phyloP scores from a whole-genome alignment of 1,140 invertebrate species.

The Rhizoglyphus robini region DNA sequence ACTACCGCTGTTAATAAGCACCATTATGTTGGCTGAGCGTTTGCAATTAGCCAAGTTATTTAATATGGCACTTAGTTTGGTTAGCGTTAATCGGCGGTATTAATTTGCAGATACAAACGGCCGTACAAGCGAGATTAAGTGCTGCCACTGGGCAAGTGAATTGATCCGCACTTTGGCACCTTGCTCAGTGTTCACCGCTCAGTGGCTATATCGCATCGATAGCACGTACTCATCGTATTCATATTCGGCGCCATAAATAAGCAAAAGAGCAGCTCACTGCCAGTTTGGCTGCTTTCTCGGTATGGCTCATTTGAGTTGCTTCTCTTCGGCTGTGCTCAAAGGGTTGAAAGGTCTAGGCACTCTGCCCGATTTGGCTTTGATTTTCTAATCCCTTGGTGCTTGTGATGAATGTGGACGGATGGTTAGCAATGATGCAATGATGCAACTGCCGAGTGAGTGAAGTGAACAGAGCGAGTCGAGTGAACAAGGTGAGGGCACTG shows the following conservation, averaged over 20 bases:
- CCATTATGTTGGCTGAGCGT: background rate
- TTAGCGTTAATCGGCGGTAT: background rate
- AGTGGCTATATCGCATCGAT: background rate
- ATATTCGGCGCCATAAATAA: slow-evolving; percentile 13
- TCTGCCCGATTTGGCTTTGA: background rate
- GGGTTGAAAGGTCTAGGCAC: background rate
- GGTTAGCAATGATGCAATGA: background rate
- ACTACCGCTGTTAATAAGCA: background rate
- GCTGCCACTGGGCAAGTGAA: background rate
- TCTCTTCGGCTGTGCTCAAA: slow-evolving; percentile 1
- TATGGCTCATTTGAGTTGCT: slow-evolving; percentile 9
- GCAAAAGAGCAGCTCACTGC: background rate
- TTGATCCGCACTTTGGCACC: slow-evolving; percentile 13
- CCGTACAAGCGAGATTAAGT: background rate
- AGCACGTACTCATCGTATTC: slow-evolving; percentile 8
- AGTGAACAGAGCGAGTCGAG: too few relatives aligned
- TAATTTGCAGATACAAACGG: background rate
- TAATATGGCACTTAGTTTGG: slow-evolving; percentile 1
- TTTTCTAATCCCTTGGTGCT: background rate
- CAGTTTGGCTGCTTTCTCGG: background rate
- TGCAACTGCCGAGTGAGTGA: background rate
- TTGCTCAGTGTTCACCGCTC: too few relatives aligned
- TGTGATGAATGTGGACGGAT: slow-evolving; percentile 7
- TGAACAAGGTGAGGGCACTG: background rate
- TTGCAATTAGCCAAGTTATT: slow-evolving; percentile 8